A percentile compares a stretch with the other conserved stretches of the same genome.
These are phyloP conservation scores for Drosophila orosa DNA, from an alignment of 1,140 invertebrate genomes.

Conservation along the genomic window DNA sequence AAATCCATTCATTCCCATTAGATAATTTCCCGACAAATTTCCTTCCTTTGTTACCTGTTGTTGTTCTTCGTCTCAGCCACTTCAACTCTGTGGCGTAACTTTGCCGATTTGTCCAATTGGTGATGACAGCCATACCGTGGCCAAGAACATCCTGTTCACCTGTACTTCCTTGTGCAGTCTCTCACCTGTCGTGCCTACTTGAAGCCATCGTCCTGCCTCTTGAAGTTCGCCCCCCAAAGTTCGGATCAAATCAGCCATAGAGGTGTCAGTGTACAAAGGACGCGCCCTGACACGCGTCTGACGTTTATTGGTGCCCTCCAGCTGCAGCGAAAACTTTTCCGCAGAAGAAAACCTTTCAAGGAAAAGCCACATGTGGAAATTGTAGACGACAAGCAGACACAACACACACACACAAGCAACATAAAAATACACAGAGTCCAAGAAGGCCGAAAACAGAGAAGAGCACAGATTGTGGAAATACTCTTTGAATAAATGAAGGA, in stretches of 20 bases:
- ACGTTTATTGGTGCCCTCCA: slow-evolving; percentile 74
- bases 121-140: slow-evolving; percentile 33
- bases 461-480: background rate
- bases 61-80: background rate
- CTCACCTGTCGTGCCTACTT: slow-evolving; percentile 9
- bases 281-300: slow-evolving; percentile 71
- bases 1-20: background rate
- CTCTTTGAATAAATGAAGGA: background rate
- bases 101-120: slow-evolving; percentile 56
- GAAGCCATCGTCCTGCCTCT: background rate
- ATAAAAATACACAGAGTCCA: slow-evolving; percentile 22
- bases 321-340: slow-evolving; percentile 59
- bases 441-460: background rate
- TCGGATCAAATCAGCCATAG: slow-evolving; percentile 51
- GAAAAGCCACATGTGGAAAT: slow-evolving; percentile 61
- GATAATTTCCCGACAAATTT: slow-evolving; percentile 6
- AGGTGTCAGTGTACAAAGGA: slow-evolving; percentile 79
- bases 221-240: slow-evolving; percentile 45
- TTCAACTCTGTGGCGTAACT: slow-evolving; percentile 17
- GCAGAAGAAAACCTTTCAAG: slow-evolving; percentile 31
- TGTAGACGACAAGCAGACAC: slow-evolving; percentile 54
- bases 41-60: background rate
- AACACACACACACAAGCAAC: slow-evolving; percentile 26
- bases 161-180: slow-evolving; percentile 1
- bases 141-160: slow-evolving; percentile 65